These are phyloP conservation scores for Oligia strigilis DNA, from an alignment of 2,888 invertebrate genomes.

Conservation along the genomic window DNA sequence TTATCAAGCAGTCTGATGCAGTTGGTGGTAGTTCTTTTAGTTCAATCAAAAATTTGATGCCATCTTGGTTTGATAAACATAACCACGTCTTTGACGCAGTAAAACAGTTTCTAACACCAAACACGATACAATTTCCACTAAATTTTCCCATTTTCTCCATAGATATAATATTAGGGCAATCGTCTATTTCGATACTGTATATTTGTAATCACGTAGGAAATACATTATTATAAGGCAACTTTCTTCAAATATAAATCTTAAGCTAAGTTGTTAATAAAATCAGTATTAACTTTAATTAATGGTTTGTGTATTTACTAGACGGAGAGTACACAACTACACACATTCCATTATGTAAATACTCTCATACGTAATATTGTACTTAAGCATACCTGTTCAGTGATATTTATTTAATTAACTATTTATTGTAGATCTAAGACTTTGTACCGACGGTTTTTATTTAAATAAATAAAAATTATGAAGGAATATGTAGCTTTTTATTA, in stretches of 20 bases:
- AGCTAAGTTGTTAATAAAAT: conserved; percentile 66
- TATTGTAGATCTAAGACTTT: conserved; percentile 80
- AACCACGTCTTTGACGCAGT: too few relatives aligned
- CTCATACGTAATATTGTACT: conserved; percentile 58
- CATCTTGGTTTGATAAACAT: not conserved
- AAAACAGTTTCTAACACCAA: too few relatives aligned
- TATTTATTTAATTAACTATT: conserved; percentile 82
- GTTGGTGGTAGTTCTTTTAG: not conserved
- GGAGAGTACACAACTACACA: conserved; percentile 30
- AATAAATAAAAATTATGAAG: conserved; percentile 57
- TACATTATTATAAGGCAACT: not conserved
- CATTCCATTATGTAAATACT: conserved; percentile 70
- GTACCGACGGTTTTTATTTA: conserved; percentile 73
- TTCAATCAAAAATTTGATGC: not conserved
- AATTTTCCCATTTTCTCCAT: not conserved
- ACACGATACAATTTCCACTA: not conserved
- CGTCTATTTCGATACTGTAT: conserved; percentile 3
- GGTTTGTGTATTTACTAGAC: conserved; percentile 38
- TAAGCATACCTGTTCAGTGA: conserved; percentile 70
- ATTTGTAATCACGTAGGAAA: conserved; percentile 21
- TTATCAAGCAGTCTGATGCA: not conserved
- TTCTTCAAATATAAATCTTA: conserved; percentile 34
- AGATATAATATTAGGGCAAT: not conserved
- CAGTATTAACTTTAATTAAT: conserved; percentile 71
- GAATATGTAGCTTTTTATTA: conserved; percentile 17